Percentiles rank a stretch among this genome's conserved stretches.
Evolutionary conservation across 2,888 invertebrate species (phyloP).

Genomic region (Ormyrus nitidulus): DNA sequence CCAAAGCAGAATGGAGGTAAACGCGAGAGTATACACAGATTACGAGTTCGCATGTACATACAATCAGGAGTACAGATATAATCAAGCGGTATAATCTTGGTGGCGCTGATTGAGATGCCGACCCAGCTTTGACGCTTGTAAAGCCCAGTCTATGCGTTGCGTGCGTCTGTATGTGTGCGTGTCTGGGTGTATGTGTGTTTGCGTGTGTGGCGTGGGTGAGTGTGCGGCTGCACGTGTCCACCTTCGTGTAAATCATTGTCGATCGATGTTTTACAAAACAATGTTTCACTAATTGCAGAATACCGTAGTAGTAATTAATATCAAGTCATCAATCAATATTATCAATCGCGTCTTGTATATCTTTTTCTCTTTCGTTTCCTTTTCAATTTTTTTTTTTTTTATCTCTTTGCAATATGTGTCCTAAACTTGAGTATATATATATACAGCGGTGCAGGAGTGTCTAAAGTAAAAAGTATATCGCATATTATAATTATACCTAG

Average conservation of each 20-base stretch:
- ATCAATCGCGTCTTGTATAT: neutral
- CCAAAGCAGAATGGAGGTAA: too few relatives aligned
- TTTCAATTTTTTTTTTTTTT: too few relatives aligned
- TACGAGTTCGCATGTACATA: too few relatives aligned
- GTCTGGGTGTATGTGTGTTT: neutral
- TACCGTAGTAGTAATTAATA: too few relatives aligned
- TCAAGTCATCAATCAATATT: neutral
- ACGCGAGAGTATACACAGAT: too few relatives aligned
- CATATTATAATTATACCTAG: slow-evolving; percentile 55
- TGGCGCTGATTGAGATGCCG: neutral
- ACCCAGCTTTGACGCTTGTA: slow-evolving; percentile 24
- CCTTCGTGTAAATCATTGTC: neutral
- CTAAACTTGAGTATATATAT: slow-evolving; percentile 54
- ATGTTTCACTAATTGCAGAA: too few relatives aligned
- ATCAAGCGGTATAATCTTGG: slow-evolving; percentile 10
- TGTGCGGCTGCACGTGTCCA: neutral
- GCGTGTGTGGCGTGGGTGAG: neutral
- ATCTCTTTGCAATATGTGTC: slow-evolving; percentile 28
- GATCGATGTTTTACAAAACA: neutral
- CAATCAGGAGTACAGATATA: neutral
- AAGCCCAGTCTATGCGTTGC: too few relatives aligned
- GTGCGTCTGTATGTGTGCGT: neutral
- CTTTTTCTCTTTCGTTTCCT: slow-evolving; percentile 16
- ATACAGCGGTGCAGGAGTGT: slow-evolving; percentile 58
- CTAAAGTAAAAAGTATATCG: slow-evolving; percentile 55